Percentiles rank a stretch among this genome's conserved stretches.
These are phyloP conservation scores for Venustaconcha ellipsiformis DNA, from an alignment of 1,140 invertebrate genomes.

Conservation along the genomic window DNA sequence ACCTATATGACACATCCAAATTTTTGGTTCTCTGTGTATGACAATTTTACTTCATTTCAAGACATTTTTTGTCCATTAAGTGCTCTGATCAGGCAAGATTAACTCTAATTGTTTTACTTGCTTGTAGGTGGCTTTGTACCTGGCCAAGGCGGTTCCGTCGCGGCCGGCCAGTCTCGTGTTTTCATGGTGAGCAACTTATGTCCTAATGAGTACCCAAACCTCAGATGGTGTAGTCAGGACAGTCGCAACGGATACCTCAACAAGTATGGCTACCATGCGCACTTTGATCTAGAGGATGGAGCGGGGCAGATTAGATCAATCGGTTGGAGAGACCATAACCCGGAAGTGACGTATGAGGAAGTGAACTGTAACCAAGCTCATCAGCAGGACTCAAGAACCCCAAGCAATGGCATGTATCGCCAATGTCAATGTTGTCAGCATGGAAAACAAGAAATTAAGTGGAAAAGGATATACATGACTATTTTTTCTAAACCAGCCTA, in stretches of 20 bases:
- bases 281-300: conserved; percentile 55
- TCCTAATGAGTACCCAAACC: conserved; percentile 42
- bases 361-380: conserved; percentile 33
- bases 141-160: conserved; percentile 31
- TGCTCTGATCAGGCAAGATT: no score
- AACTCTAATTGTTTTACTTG: background rate
- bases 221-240: conserved; percentile 47
- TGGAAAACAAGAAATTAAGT: no score
- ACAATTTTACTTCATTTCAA: no score
- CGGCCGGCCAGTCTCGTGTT: conserved; percentile 14
- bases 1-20: background rate
- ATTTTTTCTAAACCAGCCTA: no score
- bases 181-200: conserved; percentile 56
- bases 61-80: no score
- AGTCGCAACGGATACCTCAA: conserved; percentile 22
- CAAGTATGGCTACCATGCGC: conserved; percentile 44
- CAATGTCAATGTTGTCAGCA: conserved; percentile 27
- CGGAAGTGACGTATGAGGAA: conserved; percentile 51
- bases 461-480: no score
- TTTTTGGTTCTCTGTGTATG: no score
- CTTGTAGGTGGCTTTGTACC: conserved; percentile 43
- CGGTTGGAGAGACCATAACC: conserved; percentile 46
- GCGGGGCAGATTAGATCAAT: conserved; percentile 22
- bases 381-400: conserved; percentile 7
- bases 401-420: conserved; percentile 17